phyloP scores from a whole-genome alignment of 2,113 vertebrate species.

The Falcunculus frontatus region DNA sequence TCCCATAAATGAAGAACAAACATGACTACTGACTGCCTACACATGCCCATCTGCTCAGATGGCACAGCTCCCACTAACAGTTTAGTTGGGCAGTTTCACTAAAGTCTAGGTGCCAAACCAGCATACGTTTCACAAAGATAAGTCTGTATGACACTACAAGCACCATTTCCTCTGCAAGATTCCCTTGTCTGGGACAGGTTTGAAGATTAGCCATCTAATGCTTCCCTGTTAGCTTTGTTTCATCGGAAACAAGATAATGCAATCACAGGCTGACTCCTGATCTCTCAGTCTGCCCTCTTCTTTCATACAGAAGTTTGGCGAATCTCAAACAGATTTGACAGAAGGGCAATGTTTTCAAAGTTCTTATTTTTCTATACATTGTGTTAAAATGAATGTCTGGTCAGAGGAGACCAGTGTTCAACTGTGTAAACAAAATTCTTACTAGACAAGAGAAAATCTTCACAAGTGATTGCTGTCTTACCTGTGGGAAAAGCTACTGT shows the following conservation, averaged over 20 bases:
- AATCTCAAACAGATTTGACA: background rate
- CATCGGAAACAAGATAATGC: background rate
- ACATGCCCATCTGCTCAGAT: conserved; percentile 65
- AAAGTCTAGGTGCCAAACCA: conserved; percentile 54
- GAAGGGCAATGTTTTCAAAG: background rate
- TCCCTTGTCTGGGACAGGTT: background rate
- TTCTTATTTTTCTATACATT: background rate
- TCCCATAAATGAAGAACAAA: conserved; percentile 60
- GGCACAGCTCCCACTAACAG: conserved; percentile 58
- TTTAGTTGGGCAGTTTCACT: conserved; percentile 53
- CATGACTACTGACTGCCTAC: conserved; percentile 56
- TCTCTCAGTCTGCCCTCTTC: background rate
- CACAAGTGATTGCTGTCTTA: background rate
- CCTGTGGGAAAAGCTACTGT: background rate
- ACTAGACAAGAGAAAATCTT: background rate
- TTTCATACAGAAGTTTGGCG: background rate
- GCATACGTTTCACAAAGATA: conserved; percentile 53
- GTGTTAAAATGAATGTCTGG: background rate
- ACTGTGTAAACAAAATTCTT: background rate
- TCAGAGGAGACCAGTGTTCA: background rate
- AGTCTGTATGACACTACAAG: conserved; percentile 5
- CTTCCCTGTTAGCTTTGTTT: background rate
- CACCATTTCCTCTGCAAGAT: background rate
- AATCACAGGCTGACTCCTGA: background rate
- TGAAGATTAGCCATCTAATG: background rate